Conservation (phyloP, 2,888 invertebrate genomes). For the Miltochrista miniata region DNA sequence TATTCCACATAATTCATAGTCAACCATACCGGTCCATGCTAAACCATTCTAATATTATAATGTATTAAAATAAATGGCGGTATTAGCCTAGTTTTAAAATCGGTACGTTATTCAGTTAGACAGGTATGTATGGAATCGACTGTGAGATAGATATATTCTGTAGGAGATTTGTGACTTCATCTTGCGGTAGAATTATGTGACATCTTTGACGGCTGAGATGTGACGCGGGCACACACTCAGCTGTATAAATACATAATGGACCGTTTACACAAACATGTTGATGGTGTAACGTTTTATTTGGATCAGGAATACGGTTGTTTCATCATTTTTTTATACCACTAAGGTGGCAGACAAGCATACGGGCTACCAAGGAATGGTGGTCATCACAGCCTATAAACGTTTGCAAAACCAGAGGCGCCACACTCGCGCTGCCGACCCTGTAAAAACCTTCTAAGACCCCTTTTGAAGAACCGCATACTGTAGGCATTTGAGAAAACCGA, state of each 20-base stretch:
- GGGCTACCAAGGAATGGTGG: too few species aligned
- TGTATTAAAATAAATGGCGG: slow-evolving; percentile 25
- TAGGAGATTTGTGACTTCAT: slow-evolving; percentile 74
- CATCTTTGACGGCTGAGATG: slow-evolving; percentile 58
- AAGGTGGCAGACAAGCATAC: too few species aligned
- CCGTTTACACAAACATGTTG: slow-evolving; percentile 30
- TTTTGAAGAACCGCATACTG: too few species aligned
- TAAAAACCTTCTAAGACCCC: too few species aligned
- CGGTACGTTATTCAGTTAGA: slow-evolving; percentile 36
- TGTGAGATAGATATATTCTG: slow-evolving; percentile 48
- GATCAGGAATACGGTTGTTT: too few species aligned
- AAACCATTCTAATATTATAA: slow-evolving; percentile 19
- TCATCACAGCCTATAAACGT: too few species aligned
- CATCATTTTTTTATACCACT: too few species aligned
- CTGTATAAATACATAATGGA: slow-evolving; percentile 22
- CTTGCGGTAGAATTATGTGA: slow-evolving; percentile 66
- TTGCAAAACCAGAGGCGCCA: too few species aligned
- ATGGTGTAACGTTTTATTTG: too few species aligned
- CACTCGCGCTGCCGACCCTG: too few species aligned
- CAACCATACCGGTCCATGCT: not conserved
- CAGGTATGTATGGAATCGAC: slow-evolving; percentile 47
- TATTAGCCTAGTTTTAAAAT: slow-evolving; percentile 43
- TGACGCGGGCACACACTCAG: slow-evolving; percentile 58
- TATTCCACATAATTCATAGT: slow-evolving; percentile 3
- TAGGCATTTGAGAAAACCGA: too few species aligned